Conservation (phyloP, 37 sponge, comb jelly and placozoan genomes). For the Lycopodina hypogea region DNA sequence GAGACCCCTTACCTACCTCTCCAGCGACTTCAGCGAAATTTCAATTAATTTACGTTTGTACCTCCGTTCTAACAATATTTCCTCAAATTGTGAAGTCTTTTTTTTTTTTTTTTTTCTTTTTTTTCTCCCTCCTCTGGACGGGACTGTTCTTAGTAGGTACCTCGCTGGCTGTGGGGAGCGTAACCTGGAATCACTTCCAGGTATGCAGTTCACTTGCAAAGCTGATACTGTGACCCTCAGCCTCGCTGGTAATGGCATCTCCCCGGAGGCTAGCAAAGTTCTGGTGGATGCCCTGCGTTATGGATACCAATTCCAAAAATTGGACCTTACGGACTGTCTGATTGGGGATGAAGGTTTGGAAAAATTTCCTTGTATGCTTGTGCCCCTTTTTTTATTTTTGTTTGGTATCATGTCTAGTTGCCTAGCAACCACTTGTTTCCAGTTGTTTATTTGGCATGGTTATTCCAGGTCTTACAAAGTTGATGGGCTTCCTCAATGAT, state of each 20-base stretch:
- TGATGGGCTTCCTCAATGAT: slow-evolving; percentile 8
- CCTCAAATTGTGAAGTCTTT: no score
- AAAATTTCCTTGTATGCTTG: neutral
- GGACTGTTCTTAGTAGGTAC: neutral
- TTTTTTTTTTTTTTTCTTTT: no score
- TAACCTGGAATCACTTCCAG: neutral
- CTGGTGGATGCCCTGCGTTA: neutral
- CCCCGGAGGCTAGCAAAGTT: neutral
- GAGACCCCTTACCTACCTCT: no score
- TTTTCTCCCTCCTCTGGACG: no score
- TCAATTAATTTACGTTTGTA: no score
- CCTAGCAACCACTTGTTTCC: neutral
- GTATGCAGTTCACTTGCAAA: slow-evolving; percentile 6
- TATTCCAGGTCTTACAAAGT: neutral
- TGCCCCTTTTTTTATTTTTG: neutral
- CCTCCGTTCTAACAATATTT: no score
- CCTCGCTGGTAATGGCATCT: neutral
- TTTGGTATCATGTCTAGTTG: neutral
- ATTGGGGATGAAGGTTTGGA: slow-evolving; percentile 16
- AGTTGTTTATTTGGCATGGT: no score
- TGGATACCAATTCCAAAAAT: slow-evolving; percentile 1
- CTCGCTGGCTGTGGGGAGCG: neutral
- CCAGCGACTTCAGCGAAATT: no score
- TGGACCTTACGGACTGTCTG: slow-evolving; percentile 10
- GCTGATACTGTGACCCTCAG: neutral